Evolutionary conservation across 2,797 vertebrate genomes (phyloP).

Genomic region (Mormyrus hasselquistii): DNA sequence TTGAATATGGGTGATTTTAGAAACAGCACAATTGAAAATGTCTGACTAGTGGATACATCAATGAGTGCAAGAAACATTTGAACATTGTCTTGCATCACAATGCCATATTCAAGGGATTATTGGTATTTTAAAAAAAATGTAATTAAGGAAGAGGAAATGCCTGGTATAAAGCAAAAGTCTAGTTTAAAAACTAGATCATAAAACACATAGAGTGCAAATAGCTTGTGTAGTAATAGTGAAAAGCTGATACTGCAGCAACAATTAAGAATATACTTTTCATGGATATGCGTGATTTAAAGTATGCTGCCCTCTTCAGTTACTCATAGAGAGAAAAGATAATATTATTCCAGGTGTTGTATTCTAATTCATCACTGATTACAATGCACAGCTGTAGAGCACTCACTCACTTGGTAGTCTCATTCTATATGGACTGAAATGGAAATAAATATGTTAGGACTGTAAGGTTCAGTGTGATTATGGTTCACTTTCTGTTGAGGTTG

Average conservation of each 20-base stretch:
- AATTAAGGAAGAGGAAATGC: background rate
- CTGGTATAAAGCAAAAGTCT: background rate
- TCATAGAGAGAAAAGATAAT: background rate
- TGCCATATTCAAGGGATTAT: background rate
- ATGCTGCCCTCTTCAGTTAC: background rate
- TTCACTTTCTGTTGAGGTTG: constrained; percentile 14
- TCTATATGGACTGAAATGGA: background rate
- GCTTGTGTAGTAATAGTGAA: background rate
- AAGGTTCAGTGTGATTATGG: constrained; percentile 15
- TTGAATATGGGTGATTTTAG: background rate
- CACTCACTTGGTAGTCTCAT: background rate
- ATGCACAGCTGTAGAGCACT: background rate
- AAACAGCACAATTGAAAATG: background rate
- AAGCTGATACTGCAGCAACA: background rate
- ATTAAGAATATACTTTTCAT: background rate
- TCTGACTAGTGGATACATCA: background rate
- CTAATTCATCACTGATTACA: background rate
- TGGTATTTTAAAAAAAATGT: background rate
- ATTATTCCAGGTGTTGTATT: background rate
- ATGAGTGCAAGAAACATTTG: background rate
- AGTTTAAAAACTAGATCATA: background rate
- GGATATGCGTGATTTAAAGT: background rate
- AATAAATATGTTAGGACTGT: constrained; percentile 19
- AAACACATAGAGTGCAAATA: background rate
- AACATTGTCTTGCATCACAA: background rate